Evolutionary conservation across 53 echinoderm and acorn worm genomes (phyloP), one percentile per base, ranked within the genome.

Genomic region (Stichopus horrens): DNA sequence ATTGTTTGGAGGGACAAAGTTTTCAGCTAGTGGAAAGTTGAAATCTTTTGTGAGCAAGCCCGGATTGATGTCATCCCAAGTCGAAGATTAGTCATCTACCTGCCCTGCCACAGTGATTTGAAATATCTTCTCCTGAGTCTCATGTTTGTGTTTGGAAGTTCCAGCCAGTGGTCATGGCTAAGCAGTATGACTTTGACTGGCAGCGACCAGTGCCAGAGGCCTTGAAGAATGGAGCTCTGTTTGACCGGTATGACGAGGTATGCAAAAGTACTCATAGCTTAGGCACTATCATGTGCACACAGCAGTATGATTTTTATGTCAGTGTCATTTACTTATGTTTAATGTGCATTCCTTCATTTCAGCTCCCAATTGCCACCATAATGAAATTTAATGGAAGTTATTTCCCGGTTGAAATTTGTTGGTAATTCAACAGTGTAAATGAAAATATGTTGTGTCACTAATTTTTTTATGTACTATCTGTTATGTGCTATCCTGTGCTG

Each of bases 231-330:
- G 97, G 97, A 73, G 95, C 94, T 58, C 75, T 90, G 65, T 97
- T 97, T 91, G 97, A 97, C 77, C 91, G 97, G 57, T 97, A 95
- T 88, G 97, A 97, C 91, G 97, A 95, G 89, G 97, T 97, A 93
- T 83, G 95, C 86, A 88, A 10, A 55, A 86, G 2, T 37, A 2
- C 37, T 37, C 37, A 37, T 37, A 37, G 37, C 37, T 1, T 37
- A 37, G 37, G 37, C 37, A 37, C 37, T 37, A 37, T 37, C 37
- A 37, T 37, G 37, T 37, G 37, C 37, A 37, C 37, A 37, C 37
- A 37, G 0, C 2, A 37, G n/a, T n/a, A n/a, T n/a, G n/a, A n/a
- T n/a, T n/a, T n/a, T n/a, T n/a, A n/a, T n/a, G n/a, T n/a, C n/a
- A n/a, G n/a, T n/a, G n/a, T n/a, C n/a, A n/a, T n/a, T 37, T 37